phyloP scores from a whole-genome alignment of 2,113 vertebrate species.

The Synodontis membranacea region DNA sequence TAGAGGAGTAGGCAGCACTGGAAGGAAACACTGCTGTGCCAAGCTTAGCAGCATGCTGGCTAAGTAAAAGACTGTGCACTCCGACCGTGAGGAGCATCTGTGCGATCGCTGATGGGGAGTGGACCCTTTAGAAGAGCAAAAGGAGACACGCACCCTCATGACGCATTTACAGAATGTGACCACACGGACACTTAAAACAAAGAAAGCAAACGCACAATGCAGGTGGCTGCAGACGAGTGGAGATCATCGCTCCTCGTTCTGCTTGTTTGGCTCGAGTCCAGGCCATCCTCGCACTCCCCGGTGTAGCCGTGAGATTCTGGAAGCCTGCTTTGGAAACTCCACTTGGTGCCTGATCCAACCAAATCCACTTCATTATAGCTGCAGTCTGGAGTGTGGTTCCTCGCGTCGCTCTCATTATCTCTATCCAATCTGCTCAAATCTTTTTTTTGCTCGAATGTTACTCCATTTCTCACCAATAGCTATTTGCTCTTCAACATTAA shows the following conservation, averaged over 20 bases:
- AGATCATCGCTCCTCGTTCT: constrained; percentile 27
- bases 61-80: constrained; percentile 48
- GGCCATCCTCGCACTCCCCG: constrained; percentile 57
- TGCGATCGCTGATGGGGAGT: background rate
- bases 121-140: background rate
- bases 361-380: constrained; percentile 68
- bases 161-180: constrained; percentile 51
- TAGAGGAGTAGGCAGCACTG: constrained; percentile 37
- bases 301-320: constrained; percentile 63
- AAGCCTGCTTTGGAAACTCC: constrained; percentile 59
- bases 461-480: background rate
- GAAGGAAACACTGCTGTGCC: constrained; percentile 41
- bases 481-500: background rate
- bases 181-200: constrained; percentile 33
- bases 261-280: constrained; percentile 39
- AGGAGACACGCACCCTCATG: constrained; percentile 25
- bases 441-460: background rate
- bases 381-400: constrained; percentile 32
- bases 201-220: constrained; percentile 3
- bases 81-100: constrained; percentile 47
- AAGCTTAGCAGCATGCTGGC: constrained; percentile 42
- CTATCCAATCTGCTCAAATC: background rate
- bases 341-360: constrained; percentile 67
- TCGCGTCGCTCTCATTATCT: background rate
- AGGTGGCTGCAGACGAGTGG: background rate